Percentiles rank a stretch among this genome's conserved stretches.
Conservation (phyloP, 2,113 vertebrate genomes). For the Mohoua ochrocephala region DNA sequence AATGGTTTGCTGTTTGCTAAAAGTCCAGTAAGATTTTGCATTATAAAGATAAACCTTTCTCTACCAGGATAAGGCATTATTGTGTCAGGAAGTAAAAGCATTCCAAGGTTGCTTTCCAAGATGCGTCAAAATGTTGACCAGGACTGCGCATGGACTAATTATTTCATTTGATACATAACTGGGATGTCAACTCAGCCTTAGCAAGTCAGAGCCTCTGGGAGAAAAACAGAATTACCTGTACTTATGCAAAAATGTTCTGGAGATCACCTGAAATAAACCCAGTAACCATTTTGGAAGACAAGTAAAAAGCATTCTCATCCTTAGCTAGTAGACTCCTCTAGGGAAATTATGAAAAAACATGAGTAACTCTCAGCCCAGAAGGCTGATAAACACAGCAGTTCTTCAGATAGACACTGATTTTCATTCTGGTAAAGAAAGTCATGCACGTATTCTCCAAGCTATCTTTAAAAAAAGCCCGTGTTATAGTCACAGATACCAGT, state of each 20-base stretch:
- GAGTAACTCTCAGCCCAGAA: neutral
- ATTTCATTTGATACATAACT: neutral
- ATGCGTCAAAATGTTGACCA: neutral
- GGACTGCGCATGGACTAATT: neutral
- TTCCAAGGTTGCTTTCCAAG: neutral
- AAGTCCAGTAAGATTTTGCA: neutral
- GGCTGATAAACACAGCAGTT: neutral
- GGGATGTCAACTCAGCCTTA: neutral
- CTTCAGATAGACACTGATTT: neutral
- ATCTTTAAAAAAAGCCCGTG: neutral
- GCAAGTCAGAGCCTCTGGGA: neutral
- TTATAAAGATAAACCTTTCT: neutral
- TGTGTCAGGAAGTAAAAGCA: neutral
- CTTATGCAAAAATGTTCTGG: neutral
- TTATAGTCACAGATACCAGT: neutral
- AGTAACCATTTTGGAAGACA: neutral
- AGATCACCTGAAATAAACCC: neutral
- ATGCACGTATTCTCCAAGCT: neutral
- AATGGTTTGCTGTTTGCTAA: neutral
- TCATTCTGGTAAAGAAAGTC: neutral
- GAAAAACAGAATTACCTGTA: neutral
- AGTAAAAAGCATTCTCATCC: neutral
- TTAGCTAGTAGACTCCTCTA: neutral
- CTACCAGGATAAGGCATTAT: neutral
- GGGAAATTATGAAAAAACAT: neutral